These are phyloP conservation scores for Cenopis cana DNA, from an alignment of 2,888 invertebrate species.

Conservation along the genomic window DNA sequence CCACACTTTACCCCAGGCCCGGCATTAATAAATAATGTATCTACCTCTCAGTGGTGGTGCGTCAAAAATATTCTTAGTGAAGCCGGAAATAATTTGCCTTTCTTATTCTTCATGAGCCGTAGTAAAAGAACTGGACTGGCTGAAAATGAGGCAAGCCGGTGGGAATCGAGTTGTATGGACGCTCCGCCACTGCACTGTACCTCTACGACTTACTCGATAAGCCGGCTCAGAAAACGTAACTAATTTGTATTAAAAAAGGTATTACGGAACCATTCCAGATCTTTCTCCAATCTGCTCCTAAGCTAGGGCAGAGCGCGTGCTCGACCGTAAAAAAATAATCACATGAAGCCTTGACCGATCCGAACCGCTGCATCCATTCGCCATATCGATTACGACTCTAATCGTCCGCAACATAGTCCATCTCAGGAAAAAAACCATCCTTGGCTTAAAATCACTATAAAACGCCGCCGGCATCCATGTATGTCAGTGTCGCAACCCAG, in stretches of 20 bases:
- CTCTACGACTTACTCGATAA: neutral
- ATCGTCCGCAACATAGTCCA: constrained; percentile 63
- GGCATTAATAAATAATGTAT: no score
- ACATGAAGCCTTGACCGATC: constrained; percentile 67
- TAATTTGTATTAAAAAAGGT: neutral
- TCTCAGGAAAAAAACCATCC: constrained; percentile 67
- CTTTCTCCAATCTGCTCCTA: neutral
- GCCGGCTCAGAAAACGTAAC: neutral
- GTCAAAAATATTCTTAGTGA: no score
- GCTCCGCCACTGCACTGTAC: no score
- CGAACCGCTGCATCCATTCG: constrained; percentile 64
- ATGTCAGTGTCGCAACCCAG: constrained; percentile 84
- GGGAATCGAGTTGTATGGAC: no score
- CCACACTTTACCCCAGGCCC: no score
- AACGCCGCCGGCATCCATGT: constrained; percentile 70
- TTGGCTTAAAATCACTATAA: constrained; percentile 76
- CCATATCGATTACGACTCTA: constrained; percentile 59
- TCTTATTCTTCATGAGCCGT: no score
- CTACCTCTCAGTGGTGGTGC: no score
- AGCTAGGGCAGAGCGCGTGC: constrained; percentile 22
- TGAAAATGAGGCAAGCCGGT: no score
- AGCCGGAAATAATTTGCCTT: no score
- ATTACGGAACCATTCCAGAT: constrained; percentile 18
- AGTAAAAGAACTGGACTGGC: no score
- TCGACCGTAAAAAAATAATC: constrained; percentile 40